Conservation (phyloP, 2,888 invertebrate genomes). For the Mimumesa dahlbomi region DNA sequence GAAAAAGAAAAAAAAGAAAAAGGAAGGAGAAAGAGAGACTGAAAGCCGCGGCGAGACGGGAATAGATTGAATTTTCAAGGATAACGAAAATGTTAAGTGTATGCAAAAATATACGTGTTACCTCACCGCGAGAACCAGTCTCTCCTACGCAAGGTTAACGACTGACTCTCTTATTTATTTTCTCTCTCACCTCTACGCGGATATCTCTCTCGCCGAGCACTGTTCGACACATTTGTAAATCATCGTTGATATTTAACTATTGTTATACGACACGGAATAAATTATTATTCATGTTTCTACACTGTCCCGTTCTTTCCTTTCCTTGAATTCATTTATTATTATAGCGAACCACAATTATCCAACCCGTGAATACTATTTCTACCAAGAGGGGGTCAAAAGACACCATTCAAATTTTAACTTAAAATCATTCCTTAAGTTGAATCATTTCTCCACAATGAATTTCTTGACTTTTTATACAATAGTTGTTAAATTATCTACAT, state of each 20-base stretch:
- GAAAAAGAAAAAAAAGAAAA: too few species aligned
- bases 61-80: constrained; percentile 51
- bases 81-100: constrained; percentile 50
- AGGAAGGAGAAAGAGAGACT: constrained; percentile 21
- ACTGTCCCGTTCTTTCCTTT: not conserved
- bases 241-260: constrained; percentile 9
- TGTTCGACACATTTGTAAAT: constrained; percentile 7
- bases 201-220: not conserved
- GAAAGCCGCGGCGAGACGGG: constrained; percentile 11
- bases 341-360: too few species aligned
- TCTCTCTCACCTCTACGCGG: not conserved
- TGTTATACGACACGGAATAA: constrained; percentile 24
- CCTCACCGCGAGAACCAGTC: constrained; percentile 50
- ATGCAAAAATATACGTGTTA: constrained; percentile 53
- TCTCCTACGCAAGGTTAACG: constrained; percentile 59
- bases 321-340: too few species aligned
- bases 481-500: too few species aligned
- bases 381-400: too few species aligned
- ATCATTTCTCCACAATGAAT: too few species aligned
- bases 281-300: constrained; percentile 19
- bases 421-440: too few species aligned
- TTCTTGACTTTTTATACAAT: too few species aligned
- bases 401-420: too few species aligned
- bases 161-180: constrained; percentile 52
- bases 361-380: too few species aligned